phyloP scores from a whole-genome alignment of 2,888 invertebrate species.

The Trachelus troglodyta region DNA sequence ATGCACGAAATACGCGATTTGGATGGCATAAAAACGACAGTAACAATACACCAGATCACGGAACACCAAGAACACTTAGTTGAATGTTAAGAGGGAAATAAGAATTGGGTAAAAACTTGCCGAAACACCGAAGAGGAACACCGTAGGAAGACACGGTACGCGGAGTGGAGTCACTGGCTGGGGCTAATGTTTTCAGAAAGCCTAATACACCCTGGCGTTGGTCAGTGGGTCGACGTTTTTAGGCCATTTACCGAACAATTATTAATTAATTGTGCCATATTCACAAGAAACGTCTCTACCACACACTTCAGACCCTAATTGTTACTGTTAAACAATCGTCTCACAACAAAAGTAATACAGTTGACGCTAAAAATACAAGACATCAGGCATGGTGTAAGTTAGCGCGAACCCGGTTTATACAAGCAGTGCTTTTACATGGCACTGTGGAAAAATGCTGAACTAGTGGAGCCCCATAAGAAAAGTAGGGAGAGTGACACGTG shows the following conservation, averaged over 20 bases:
- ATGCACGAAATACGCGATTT: constrained; percentile 38
- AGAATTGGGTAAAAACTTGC: background rate
- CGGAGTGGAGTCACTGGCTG: constrained; percentile 50
- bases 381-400: background rate
- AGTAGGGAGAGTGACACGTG: constrained; percentile 48
- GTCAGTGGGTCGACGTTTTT: constrained; percentile 56
- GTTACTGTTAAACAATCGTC: background rate
- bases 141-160: constrained; percentile 37
- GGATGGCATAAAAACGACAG: background rate
- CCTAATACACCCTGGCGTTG: constrained; percentile 41
- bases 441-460: constrained; percentile 47
- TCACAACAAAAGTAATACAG: background rate
- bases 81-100: background rate
- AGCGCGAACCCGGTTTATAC: background rate
- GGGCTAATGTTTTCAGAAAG: constrained; percentile 61
- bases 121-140: constrained; percentile 2
- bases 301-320: background rate
- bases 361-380: background rate
- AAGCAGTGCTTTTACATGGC: constrained; percentile 36
- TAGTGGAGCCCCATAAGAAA: constrained; percentile 42
- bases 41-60: background rate
- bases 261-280: background rate
- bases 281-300: background rate
- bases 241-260: constrained; percentile 42
- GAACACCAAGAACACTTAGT: background rate